phyloP scores from a whole-genome alignment of 2,888 invertebrate species.

The Serrognathus titanus region DNA sequence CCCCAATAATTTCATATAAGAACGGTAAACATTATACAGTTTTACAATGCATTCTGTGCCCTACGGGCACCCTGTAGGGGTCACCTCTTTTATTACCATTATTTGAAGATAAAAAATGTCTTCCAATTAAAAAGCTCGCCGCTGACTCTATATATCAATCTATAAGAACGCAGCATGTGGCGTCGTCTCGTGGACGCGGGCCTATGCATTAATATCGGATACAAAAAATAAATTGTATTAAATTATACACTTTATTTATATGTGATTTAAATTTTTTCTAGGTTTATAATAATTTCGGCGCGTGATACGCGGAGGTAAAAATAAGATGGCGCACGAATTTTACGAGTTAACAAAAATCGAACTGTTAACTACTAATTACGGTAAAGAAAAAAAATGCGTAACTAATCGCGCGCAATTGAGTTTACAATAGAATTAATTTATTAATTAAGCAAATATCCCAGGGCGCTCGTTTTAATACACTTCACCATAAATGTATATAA shows the following conservation, averaged over 20 bases:
- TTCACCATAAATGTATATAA: no score
- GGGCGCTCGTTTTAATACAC: no score
- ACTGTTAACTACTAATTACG: no score
- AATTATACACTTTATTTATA: conserved; percentile 30
- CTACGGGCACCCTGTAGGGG: conserved; percentile 32
- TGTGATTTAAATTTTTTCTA: not conserved
- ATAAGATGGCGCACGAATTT: no score
- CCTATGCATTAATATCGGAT: conserved; percentile 42
- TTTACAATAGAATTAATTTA: no score
- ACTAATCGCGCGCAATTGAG: no score
- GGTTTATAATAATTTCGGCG: no score
- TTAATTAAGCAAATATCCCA: no score
- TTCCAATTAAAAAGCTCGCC: conserved; percentile 50
- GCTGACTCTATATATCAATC: conserved; percentile 50
- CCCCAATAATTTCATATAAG: not conserved
- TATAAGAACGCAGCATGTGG: conserved; percentile 47
- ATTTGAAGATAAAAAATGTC: conserved; percentile 49
- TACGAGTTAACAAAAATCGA: no score
- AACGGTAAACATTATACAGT: conserved; percentile 19
- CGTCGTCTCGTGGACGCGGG: conserved; percentile 38
- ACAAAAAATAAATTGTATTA: conserved; percentile 42
- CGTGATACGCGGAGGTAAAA: no score
- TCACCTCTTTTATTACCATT: conserved; percentile 27
- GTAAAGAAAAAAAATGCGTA: no score
- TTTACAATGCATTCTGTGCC: conserved; percentile 33